phyloP scores from a whole-genome alignment of 2,888 invertebrate species.

The Tetranychus truncatus region DNA sequence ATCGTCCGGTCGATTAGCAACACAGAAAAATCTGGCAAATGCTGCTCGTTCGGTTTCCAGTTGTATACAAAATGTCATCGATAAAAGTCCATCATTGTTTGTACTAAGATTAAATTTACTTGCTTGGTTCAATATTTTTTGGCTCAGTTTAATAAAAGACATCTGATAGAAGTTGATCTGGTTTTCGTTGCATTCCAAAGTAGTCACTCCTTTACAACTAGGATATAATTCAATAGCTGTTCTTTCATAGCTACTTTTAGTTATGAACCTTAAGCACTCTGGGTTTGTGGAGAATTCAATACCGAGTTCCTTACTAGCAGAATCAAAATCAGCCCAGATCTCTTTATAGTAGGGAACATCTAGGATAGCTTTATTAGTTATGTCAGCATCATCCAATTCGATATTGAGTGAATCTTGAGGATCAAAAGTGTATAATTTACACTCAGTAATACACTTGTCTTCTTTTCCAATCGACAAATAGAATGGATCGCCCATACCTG shows the following conservation, averaged over 20 bases:
- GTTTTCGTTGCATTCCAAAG: background rate
- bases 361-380: background rate
- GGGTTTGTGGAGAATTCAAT: background rate
- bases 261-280: background rate
- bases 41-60: background rate
- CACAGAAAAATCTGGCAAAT: slow-evolving; percentile 1
- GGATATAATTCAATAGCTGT: background rate
- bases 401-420: background rate
- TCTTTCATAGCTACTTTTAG: background rate
- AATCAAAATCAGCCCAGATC: background rate
- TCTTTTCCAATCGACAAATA: background rate
- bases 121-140: background rate
- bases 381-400: background rate
- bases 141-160: background rate
- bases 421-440: background rate
- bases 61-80: background rate
- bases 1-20: background rate
- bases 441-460: background rate
- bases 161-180: background rate
- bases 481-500: background rate
- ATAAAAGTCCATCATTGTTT: background rate
- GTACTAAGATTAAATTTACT: background rate
- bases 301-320: background rate
- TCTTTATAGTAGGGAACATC: background rate
- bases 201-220: background rate